Evolutionary conservation across 2,888 invertebrate species (phyloP), one percentile per base, ranked within the genome.

Genomic region (Troides helena): DNA sequence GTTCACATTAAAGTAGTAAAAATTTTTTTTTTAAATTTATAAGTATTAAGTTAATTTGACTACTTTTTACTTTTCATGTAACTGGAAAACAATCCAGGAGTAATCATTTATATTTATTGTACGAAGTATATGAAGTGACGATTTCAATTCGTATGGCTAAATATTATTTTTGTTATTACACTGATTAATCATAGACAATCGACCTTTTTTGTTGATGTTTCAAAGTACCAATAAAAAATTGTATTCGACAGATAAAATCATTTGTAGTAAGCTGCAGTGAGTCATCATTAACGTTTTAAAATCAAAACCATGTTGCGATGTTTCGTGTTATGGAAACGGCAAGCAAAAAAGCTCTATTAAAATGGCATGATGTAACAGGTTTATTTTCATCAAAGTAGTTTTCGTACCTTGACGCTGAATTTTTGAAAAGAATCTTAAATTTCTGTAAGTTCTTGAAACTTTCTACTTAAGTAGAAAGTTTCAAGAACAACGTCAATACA

Each of bases 321-420:
- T 46, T 30, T 58, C 25, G 50, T 63, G 59, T 2, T 14, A 30
- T 36, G 18, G 53, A 53, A 53, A 2, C 25, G 23, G 46, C 18
- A n/a, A 36, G 58, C 58, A 65, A 65, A 69, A 65, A 69, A 70
- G 18, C 25, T 21, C 25, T 18, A 59, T 59, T 59, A 70, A 65
- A 62, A 65, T 62, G 36, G 50, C 30, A 59, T 70, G 62, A 65
- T 30, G 25, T 58, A 65, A 69, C 62, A 56, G n/a, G 58, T 69
- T 65, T 65, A 21, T 61, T 65, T 21, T 21, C 21, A 69, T 56
- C 18, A 63, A 58, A 25, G 30, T 57, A 53, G 53, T 53, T 53
- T n/a, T 53, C 53, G 18, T n/a, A 53, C 53, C n/a, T 2, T n/a
- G 18, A n/a, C 53, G 53, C 8, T 23, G 21, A 50, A 60, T 60